Conservation (phyloP, 2,113 vertebrate species). For the Erythrolamprus reginae region DNA sequence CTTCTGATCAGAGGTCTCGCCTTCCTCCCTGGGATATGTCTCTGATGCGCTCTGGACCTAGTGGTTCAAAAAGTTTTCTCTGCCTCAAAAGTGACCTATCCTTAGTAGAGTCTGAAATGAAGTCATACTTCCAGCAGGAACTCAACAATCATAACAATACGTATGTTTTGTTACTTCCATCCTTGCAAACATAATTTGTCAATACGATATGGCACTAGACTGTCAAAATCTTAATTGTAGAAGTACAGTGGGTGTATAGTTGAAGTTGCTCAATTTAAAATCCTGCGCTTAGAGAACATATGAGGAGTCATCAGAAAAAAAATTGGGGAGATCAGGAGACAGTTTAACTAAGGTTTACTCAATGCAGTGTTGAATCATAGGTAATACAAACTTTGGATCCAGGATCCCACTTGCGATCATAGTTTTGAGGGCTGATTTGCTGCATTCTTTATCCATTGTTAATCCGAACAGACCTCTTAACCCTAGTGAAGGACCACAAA, state of each 20-base stretch:
- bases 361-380: background rate
- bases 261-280: background rate
- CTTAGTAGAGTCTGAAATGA: background rate
- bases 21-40: background rate
- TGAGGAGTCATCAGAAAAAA: background rate
- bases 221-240: background rate
- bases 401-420: background rate
- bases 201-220: background rate
- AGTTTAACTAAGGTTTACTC: background rate
- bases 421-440: conserved; percentile 2
- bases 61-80: background rate
- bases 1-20: background rate
- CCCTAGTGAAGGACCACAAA: background rate
- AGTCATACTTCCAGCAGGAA: background rate
- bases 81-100: background rate
- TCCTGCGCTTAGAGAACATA: background rate
- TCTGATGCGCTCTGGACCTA: background rate
- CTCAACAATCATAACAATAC: background rate
- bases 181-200: background rate
- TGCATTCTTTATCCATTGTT: background rate
- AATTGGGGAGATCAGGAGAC: background rate
- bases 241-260: background rate
- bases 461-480: background rate
- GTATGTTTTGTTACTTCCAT: background rate
- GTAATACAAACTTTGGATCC: background rate